phyloP scores from a whole-genome alignment of 2,797 vertebrate species.

The Onychomys leucogaster region DNA sequence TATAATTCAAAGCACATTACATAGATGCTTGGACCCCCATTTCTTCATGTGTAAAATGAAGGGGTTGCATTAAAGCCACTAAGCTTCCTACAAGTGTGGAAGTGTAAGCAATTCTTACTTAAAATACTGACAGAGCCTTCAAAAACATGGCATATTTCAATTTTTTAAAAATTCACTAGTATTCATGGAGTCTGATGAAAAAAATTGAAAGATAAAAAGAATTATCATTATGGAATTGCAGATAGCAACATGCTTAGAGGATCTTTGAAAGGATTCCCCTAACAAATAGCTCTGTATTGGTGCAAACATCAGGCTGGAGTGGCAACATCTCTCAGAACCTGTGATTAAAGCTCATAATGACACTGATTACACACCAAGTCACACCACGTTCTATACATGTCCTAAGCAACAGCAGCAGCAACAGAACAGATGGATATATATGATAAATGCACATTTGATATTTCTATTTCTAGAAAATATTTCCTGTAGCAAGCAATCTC shows the following conservation, averaged over 20 bases:
- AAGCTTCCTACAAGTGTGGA: background rate
- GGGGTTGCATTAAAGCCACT: background rate
- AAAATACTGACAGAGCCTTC: conserved; percentile 1
- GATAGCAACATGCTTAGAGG: background rate
- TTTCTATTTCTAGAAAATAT: conserved; percentile 42
- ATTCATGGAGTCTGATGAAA: background rate
- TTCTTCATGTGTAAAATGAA: background rate
- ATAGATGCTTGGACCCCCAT: background rate
- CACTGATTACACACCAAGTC: background rate
- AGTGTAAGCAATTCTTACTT: background rate
- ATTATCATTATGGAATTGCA: background rate
- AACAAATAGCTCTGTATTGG: background rate
- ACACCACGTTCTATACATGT: background rate
- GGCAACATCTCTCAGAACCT: background rate
- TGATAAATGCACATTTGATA: background rate
- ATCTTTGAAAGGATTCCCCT: background rate
- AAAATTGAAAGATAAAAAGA: conserved; percentile 17
- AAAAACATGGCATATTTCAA: conserved; percentile 15
- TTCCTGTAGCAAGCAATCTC: background rate
- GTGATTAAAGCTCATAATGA: background rate
- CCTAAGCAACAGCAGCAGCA: background rate
- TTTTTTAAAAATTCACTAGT: background rate
- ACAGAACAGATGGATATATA: background rate
- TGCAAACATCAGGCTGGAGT: background rate
- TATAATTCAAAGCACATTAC: background rate